A percentile compares a stretch with the other conserved stretches of the same genome.
phyloP scores from a whole-genome alignment of 1,140 invertebrate genomes.

The Drosophila simulans region DNA sequence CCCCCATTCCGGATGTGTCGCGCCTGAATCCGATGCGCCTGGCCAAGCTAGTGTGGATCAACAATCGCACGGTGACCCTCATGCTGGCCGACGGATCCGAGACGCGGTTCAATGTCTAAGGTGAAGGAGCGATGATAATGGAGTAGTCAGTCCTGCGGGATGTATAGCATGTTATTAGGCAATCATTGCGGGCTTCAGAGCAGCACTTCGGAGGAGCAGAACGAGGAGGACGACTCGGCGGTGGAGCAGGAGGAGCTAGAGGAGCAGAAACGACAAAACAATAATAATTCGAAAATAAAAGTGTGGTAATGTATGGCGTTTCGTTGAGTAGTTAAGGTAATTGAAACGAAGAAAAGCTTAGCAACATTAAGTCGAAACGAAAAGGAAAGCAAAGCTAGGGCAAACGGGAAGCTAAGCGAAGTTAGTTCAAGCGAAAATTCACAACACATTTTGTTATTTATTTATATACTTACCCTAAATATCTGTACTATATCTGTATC shows the following conservation, averaged over 20 bases:
- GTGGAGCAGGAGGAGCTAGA: not conserved
- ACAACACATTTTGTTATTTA: conserved; percentile 53
- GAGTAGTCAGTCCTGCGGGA: conserved; percentile 1
- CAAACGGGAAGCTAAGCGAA: conserved; percentile 14
- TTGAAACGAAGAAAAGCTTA: conserved; percentile 13
- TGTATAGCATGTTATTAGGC: conserved; percentile 57
- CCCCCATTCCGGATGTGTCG: conserved; percentile 94
- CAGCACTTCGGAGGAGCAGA: conserved; percentile 30
- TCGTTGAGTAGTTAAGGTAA: conserved; percentile 23
- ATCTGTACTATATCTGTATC: conserved; percentile 21
- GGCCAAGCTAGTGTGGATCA: conserved; percentile 96
- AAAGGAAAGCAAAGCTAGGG: conserved; percentile 4
- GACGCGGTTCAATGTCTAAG: conserved; percentile 94
- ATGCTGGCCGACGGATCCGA: conserved; percentile 97
- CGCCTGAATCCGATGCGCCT: conserved; percentile 94
- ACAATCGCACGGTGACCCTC: conserved; percentile 94
- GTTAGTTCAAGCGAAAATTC: conserved; percentile 9
- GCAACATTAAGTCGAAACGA: conserved; percentile 19
- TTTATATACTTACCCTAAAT: conserved; percentile 48
- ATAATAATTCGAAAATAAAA: conserved; percentile 51
- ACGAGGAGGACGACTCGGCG: not conserved
- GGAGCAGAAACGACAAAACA: conserved; percentile 48
- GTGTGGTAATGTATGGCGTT: conserved; percentile 27
- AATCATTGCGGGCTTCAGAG: conserved; percentile 70
- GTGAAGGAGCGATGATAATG: not conserved